A percentile compares a stretch with the other conserved stretches of the same genome.
Evolutionary conservation across 2,113 vertebrate species (phyloP).

Genomic region (Gadus chalcogrammus): DNA sequence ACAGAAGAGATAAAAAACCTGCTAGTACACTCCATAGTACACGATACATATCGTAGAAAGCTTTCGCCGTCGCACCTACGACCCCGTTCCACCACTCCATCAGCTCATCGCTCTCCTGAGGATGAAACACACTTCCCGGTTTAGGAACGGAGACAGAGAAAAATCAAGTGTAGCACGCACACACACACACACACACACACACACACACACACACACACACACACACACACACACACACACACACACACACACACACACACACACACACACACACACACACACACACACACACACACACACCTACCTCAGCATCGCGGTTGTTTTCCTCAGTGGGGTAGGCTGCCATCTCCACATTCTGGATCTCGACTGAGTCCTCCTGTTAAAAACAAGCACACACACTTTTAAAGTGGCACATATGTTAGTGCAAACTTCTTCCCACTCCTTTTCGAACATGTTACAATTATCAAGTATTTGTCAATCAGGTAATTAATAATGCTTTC

Average conservation of each 20-base stretch:
- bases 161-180: not conserved
- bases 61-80: conserved; percentile 37
- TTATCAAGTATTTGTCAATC: too few relatives aligned
- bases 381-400: conserved; percentile 14
- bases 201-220: conserved; percentile 2
- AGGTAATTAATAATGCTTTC: too few relatives aligned
- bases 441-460: too few relatives aligned
- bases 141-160: not conserved
- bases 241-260: conserved; percentile 6
- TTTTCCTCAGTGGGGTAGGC: conserved; percentile 47
- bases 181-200: not conserved
- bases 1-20: not conserved
- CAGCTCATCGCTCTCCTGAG: conserved; percentile 55
- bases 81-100: conserved; percentile 71
- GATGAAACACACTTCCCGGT: not conserved
- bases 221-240: not conserved
- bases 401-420: not conserved
- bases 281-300: too few relatives aligned
- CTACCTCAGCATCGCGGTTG: conserved; percentile 9
- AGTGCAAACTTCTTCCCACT: too few relatives aligned
- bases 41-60: not conserved
- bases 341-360: conserved; percentile 58
- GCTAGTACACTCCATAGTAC: not conserved
- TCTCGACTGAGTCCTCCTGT: conserved; percentile 56
- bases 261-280: too few relatives aligned